Evolutionary conservation across 2,113 vertebrate species (phyloP).

Genomic region (Elephas maximus): DNA sequence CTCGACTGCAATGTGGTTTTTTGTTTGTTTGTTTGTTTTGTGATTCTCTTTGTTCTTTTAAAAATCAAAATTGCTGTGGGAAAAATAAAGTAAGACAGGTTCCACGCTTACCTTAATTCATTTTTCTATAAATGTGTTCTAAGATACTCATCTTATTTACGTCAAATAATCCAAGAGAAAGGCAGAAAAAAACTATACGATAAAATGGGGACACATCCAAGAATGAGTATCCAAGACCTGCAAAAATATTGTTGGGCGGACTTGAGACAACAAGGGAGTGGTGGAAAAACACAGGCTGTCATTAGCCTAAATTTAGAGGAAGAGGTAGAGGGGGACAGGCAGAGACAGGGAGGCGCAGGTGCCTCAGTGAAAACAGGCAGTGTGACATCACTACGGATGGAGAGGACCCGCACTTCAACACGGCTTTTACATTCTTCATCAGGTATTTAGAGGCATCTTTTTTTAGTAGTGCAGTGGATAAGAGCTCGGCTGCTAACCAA

Average conservation of each 20-base stretch:
- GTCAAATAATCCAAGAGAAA: background rate
- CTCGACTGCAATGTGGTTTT: too few relatives aligned
- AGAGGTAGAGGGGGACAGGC: too few relatives aligned
- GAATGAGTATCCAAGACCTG: too few relatives aligned
- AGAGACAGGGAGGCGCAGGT: background rate
- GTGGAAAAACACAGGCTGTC: background rate
- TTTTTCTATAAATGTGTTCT: background rate
- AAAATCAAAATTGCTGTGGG: background rate
- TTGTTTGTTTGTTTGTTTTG: too few relatives aligned
- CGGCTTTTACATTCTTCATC: background rate
- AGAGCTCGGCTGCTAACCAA: too few relatives aligned
- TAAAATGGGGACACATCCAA: background rate
- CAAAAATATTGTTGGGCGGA: accelerated
- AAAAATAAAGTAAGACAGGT: background rate
- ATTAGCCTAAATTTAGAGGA: background rate
- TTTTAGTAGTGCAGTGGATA: too few relatives aligned
- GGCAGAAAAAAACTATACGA: too few relatives aligned
- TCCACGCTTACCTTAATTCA: background rate
- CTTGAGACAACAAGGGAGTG: accelerated
- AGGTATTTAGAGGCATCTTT: too few relatives aligned
- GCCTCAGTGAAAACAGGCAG: background rate
- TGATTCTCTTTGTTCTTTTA: background rate
- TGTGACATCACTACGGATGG: background rate
- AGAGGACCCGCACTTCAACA: accelerated
- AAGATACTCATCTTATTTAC: background rate